Conservation (phyloP, 2,888 invertebrate genomes). For the Drosophila kambysellisi region DNA sequence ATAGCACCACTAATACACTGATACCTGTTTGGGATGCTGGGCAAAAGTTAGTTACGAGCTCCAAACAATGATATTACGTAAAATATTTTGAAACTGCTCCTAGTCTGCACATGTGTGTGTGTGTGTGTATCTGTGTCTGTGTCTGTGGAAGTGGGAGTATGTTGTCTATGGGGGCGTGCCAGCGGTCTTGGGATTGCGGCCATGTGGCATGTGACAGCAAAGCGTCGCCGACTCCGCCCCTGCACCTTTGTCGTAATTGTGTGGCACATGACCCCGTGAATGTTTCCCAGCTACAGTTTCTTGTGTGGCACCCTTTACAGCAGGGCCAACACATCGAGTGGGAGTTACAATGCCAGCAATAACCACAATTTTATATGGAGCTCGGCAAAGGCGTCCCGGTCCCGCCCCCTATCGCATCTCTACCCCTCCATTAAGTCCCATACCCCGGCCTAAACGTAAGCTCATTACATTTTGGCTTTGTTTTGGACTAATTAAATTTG, state of each 20-base stretch:
- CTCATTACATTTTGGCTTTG: conserved; percentile 81
- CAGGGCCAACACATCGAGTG: conserved; percentile 42
- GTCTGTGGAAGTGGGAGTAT: conserved; percentile 21
- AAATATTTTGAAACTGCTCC: conserved; percentile 78
- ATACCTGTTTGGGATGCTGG: conserved; percentile 54
- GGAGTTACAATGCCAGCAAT: conserved; percentile 58
- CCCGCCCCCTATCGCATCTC: conserved; percentile 11
- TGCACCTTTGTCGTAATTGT: conserved; percentile 78
- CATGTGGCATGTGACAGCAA: conserved; percentile 81
- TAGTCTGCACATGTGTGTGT: conserved; percentile 4
- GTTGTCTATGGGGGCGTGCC: conserved; percentile 55
- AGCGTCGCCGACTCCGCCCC: conserved; percentile 74
- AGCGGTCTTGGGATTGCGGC: conserved; percentile 71
- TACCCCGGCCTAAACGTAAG: conserved; percentile 66
- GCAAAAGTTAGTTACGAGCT: conserved; percentile 79
- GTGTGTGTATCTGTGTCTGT: conserved; percentile 7
- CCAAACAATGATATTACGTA: conserved; percentile 81
- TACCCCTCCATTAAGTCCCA: background rate
- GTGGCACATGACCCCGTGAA: conserved; percentile 78
- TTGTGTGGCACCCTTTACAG: conserved; percentile 59
- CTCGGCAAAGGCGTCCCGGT: conserved; percentile 63
- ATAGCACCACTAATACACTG: background rate
- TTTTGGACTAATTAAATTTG: conserved; percentile 82
- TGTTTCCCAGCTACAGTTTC: conserved; percentile 25
- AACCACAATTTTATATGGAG: conserved; percentile 73